Evolutionary conservation across 2,888 invertebrate genomes (phyloP).

Genomic region (Megaustenia siamemsis): DNA sequence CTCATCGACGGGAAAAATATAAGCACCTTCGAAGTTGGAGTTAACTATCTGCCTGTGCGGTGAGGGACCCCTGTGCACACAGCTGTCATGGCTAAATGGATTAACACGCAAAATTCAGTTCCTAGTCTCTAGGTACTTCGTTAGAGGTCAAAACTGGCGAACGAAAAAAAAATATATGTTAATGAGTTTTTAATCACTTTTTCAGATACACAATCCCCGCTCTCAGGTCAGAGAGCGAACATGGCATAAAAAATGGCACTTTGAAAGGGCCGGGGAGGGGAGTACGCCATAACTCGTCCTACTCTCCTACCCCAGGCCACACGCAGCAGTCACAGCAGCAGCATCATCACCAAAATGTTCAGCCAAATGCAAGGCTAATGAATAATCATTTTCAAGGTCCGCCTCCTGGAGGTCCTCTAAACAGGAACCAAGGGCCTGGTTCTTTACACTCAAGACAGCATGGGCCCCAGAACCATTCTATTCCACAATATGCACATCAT

Average conservation of each 20-base stretch:
- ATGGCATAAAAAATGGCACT: slow-evolving; percentile 40
- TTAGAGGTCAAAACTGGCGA: too few species aligned
- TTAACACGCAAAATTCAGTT: too few species aligned
- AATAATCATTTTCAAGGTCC: slow-evolving; percentile 49
- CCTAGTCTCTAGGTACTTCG: too few species aligned
- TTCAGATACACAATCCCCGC: slow-evolving; percentile 38
- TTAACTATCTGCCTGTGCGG: too few species aligned
- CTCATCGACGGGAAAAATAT: too few species aligned
- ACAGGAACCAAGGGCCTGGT: slow-evolving; percentile 34
- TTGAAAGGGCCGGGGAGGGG: slow-evolving; percentile 7
- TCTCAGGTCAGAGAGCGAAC: slow-evolving; percentile 37
- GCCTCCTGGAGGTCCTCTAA: slow-evolving; percentile 20
- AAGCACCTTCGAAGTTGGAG: too few species aligned
- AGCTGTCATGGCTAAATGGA: too few species aligned
- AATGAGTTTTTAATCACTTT: too few species aligned
- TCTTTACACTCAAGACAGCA: slow-evolving; percentile 9
- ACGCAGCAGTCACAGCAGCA: slow-evolving; percentile 18
- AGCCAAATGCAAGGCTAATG: slow-evolving; percentile 19
- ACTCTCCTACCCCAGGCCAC: slow-evolving; percentile 15
- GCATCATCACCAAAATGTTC: slow-evolving; percentile 28
- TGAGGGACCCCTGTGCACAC: too few species aligned
- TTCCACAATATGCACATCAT: slow-evolving; percentile 15
- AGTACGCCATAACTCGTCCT: slow-evolving; percentile 31
- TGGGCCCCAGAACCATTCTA: slow-evolving; percentile 7
- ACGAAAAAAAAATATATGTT: too few species aligned